Percentiles rank a stretch among this genome's conserved stretches.
These are phyloP conservation scores for Calliphora vomitoria DNA, from an alignment of 2,888 invertebrate genomes.

Conservation along the genomic window DNA sequence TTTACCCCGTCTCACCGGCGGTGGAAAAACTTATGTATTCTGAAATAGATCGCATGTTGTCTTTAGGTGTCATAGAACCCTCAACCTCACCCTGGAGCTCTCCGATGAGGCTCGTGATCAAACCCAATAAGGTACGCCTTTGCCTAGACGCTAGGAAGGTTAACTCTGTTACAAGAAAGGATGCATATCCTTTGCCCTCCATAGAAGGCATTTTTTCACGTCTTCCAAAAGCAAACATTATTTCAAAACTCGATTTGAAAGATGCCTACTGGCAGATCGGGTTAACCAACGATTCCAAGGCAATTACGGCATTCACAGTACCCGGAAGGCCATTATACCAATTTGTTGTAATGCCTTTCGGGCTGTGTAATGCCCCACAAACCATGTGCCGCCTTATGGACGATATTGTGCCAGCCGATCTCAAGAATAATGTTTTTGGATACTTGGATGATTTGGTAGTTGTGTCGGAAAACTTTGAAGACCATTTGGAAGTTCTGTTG, in stretches of 20 bases:
- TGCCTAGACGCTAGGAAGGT: slow-evolving; percentile 78
- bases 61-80: slow-evolving; percentile 77
- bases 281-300: slow-evolving; percentile 46
- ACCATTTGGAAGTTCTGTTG: slow-evolving; percentile 38
- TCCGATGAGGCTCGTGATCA: slow-evolving; percentile 77
- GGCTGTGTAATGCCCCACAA: slow-evolving; percentile 62
- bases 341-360: slow-evolving; percentile 71
- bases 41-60: slow-evolving; percentile 79
- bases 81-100: slow-evolving; percentile 78
- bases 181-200: slow-evolving; percentile 72
- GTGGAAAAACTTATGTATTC: slow-evolving; percentile 64
- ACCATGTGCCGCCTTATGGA: slow-evolving; percentile 68
- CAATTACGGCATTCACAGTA: slow-evolving; percentile 67
- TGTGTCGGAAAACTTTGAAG: slow-evolving; percentile 55
- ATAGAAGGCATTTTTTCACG: slow-evolving; percentile 70
- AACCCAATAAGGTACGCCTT: slow-evolving; percentile 75
- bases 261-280: slow-evolving; percentile 73
- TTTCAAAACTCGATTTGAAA: slow-evolving; percentile 68
- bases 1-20: background rate
- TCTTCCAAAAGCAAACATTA: slow-evolving; percentile 56
- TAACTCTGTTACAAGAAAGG: slow-evolving; percentile 75
- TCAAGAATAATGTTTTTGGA: slow-evolving; percentile 64
- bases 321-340: slow-evolving; percentile 72
- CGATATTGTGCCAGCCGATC: slow-evolving; percentile 51
- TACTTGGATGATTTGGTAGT: slow-evolving; percentile 56